These are phyloP conservation scores for Crossaster papposus DNA, from an alignment of 53 echinoderm and acorn worm species.

Conservation along the genomic window DNA sequence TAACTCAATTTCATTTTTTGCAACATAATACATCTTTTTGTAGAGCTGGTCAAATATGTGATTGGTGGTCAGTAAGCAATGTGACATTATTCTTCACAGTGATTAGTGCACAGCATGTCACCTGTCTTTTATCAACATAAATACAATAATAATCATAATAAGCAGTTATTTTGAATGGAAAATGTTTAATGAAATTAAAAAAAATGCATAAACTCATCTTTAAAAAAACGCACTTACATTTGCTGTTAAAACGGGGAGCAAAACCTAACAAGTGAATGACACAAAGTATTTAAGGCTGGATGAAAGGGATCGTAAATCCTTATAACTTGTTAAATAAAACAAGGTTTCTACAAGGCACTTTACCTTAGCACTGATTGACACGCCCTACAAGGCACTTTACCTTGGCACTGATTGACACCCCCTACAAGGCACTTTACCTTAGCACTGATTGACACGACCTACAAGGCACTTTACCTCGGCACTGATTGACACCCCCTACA, in stretches of 20 bases:
- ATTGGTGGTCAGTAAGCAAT: constrained; percentile 3
- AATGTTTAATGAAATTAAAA: neutral
- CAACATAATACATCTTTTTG: too few species aligned
- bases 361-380: too few species aligned
- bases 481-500: too few species aligned
- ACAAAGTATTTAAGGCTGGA: neutral
- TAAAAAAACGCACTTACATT: constrained; percentile 29
- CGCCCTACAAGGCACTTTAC: too few species aligned
- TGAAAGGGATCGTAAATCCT: neutral
- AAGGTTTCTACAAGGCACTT: too few species aligned
- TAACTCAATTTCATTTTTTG: too few species aligned
- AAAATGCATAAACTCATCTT: neutral
- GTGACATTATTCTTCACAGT: neutral
- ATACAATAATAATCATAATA: neutral
- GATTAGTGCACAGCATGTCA: neutral
- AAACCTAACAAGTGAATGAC: constrained; percentile 16
- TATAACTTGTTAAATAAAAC: too few species aligned
- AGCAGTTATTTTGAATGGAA: neutral
- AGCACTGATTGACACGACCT: constrained; percentile 50
- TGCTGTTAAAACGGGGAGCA: constrained; percentile 20
- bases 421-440: constrained; percentile 86
- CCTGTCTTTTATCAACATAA: neutral
- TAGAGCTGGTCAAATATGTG: neutral
- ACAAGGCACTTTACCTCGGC: too few species aligned
- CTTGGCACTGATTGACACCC: too few species aligned